phyloP scores from a whole-genome alignment of 2,797 vertebrate genomes.

The Anniella stebbinsi region DNA sequence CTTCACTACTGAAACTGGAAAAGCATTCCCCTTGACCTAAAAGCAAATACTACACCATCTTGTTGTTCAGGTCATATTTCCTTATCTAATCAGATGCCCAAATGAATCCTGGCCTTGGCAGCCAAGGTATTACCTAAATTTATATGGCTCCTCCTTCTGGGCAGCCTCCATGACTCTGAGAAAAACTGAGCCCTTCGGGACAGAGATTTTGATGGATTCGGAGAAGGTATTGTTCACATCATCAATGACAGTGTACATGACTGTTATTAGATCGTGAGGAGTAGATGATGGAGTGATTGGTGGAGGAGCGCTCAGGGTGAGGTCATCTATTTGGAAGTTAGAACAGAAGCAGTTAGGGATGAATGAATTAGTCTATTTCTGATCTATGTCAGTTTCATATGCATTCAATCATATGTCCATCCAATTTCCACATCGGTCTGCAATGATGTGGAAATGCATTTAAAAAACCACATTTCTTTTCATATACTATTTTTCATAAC shows the following conservation, averaged over 20 bases:
- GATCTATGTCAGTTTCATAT: neutral
- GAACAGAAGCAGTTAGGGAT: neutral
- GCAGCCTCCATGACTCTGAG: constrained; percentile 60
- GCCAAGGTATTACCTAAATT: constrained; percentile 40
- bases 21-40: neutral
- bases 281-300: accelerated
- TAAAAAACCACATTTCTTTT: neutral
- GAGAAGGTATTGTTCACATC: neutral
- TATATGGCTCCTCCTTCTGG: neutral
- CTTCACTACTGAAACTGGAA: neutral
- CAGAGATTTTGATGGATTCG: neutral
- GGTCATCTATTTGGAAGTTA: constrained; percentile 5
- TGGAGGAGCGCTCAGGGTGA: neutral
- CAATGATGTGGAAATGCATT: neutral
- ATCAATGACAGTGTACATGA: constrained; percentile 53
- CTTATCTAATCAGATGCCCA: neutral
- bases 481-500: neutral
- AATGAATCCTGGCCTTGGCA: neutral
- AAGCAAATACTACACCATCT: neutral
- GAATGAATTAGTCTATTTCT: neutral
- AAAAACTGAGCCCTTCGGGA: constrained; percentile 55
- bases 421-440: neutral
- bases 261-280: neutral
- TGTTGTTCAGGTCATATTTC: neutral
- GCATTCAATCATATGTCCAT: neutral